Percentiles rank a stretch among this genome's conserved stretches.
These are phyloP conservation scores for Peromyscus eremicus DNA, from an alignment of 2,797 vertebrate genomes.

Conservation along the genomic window DNA sequence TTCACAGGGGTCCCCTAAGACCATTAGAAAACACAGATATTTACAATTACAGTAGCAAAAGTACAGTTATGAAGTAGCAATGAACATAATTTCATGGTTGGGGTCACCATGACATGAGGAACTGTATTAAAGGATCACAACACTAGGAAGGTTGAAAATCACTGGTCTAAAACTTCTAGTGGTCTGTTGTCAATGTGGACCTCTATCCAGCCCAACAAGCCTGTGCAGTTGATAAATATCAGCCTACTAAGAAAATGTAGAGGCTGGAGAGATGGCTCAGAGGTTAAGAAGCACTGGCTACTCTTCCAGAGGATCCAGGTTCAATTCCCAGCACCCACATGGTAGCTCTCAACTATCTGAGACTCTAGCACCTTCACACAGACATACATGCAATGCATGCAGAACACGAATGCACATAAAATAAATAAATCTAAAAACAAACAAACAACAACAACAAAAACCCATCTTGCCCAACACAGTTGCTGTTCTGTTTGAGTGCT, in stretches of 20 bases:
- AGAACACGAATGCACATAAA: neutral
- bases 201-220: neutral
- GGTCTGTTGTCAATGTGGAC: too few species aligned
- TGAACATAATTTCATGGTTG: neutral
- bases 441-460: neutral
- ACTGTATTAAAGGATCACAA: neutral
- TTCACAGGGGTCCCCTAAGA: neutral
- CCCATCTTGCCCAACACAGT: neutral
- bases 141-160: neutral
- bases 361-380: neutral
- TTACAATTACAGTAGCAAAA: neutral
- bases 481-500: neutral
- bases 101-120: neutral
- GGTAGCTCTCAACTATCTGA: neutral
- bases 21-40: neutral
- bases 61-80: neutral
- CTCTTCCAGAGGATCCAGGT: neutral
- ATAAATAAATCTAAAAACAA: neutral
- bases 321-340: neutral
- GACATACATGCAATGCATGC: neutral
- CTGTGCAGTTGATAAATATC: neutral
- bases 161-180: neutral
- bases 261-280: neutral
- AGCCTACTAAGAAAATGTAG: neutral
- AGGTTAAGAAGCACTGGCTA: neutral